phyloP scores from a whole-genome alignment of 2,888 invertebrate species.

The Exocentrus adspersus region DNA sequence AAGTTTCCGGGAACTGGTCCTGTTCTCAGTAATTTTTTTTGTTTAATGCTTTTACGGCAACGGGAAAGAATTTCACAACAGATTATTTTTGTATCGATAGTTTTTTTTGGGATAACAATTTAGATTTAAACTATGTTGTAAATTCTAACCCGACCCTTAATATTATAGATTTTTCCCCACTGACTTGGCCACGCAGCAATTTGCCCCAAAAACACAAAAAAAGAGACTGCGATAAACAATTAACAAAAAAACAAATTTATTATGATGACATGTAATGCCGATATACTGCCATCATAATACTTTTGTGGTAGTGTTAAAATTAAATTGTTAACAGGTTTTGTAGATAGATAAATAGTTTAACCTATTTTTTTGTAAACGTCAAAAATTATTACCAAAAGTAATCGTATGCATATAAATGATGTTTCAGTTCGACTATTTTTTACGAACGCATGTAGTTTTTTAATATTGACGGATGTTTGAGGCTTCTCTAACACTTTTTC shows the following conservation, averaged over 20 bases:
- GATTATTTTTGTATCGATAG: conserved; percentile 26
- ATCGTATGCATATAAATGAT: conserved; percentile 39
- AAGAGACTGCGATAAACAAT: conserved; percentile 67
- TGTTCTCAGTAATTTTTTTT: conserved; percentile 14
- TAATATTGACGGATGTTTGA: conserved; percentile 54
- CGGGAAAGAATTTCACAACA: conserved; percentile 32
- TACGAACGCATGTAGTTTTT: conserved; percentile 54
- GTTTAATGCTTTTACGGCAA: not conserved
- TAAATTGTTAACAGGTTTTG: conserved; percentile 60
- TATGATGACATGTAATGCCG: conserved; percentile 57
- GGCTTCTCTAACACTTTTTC: conserved; percentile 49
- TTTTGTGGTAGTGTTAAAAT: conserved; percentile 59
- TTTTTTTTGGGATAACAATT: too few relatives aligned
- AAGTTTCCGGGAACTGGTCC: not conserved
- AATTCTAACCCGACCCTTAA: conserved; percentile 29
- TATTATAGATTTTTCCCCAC: not conserved
- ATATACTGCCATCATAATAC: conserved; percentile 59
- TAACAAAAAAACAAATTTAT: conserved; percentile 64
- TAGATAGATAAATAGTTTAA: conserved; percentile 60
- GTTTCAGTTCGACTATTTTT: conserved; percentile 40
- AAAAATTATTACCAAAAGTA: conserved; percentile 44
- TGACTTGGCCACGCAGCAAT: conserved; percentile 52
- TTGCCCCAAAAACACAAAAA: conserved; percentile 55
- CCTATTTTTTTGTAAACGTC: conserved; percentile 63
- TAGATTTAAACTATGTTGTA: too few relatives aligned